Conservation (phyloP, 2,888 invertebrate species). For the Phymatocera aterrima region DNA sequence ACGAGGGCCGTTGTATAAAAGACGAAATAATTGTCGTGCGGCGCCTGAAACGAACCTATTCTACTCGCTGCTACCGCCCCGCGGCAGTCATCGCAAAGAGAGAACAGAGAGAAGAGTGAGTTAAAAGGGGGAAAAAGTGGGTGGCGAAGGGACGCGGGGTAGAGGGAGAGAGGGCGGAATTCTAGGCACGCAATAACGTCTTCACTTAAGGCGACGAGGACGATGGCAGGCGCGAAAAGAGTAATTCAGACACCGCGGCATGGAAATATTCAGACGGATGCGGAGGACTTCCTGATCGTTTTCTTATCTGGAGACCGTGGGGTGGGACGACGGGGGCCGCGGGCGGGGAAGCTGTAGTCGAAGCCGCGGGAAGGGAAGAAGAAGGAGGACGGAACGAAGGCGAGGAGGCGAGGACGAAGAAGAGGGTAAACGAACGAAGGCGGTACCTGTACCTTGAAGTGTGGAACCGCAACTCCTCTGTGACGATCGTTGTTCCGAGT, state of each 20-base stretch:
- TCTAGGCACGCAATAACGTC: constrained; percentile 46
- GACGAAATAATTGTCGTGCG: too few relatives aligned
- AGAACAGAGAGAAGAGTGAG: background rate
- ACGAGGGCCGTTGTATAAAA: too few relatives aligned
- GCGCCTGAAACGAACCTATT: background rate
- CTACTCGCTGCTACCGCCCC: background rate
- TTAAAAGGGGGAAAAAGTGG: background rate
- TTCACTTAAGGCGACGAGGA: constrained; percentile 34
- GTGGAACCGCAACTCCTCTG: background rate
- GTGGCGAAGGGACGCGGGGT: background rate
- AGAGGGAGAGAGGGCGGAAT: constrained; percentile 27
- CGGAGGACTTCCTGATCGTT: constrained; percentile 34
- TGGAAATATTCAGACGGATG: constrained; percentile 45
- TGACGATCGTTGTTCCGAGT: constrained; percentile 7
- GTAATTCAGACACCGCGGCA: constrained; percentile 36
- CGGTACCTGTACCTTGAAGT: background rate
- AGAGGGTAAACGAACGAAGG: background rate
- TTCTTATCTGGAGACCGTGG: constrained; percentile 30
- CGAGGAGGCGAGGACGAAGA: background rate
- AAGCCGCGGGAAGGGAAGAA: background rate
- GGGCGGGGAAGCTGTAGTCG: background rate
- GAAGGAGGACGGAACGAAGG: background rate
- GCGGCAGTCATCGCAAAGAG: background rate
- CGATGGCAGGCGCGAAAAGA: constrained; percentile 38
- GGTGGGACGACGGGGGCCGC: background rate